Percentiles rank a stretch among this genome's conserved stretches.
Conservation (phyloP, 1,140 invertebrate genomes). For the Vollenhovia emeryi region DNA sequence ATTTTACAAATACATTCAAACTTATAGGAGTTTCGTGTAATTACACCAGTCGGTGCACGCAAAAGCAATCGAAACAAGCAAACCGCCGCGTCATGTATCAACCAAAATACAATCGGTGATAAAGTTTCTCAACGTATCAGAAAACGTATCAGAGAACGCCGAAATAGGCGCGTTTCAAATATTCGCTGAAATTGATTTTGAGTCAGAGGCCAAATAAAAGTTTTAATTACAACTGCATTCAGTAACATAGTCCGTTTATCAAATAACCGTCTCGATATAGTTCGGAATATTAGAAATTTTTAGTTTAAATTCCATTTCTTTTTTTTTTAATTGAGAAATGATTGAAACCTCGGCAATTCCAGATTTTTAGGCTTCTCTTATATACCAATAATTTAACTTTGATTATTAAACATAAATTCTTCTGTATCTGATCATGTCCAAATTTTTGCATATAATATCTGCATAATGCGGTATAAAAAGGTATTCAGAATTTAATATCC, state of each 20-base stretch:
- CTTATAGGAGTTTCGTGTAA: constrained; percentile 23
- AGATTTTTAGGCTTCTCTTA: neutral
- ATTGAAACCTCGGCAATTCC: neutral
- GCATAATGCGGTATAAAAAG: neutral
- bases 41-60: neutral
- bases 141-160: neutral
- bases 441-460: neutral
- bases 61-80: constrained; percentile 5
- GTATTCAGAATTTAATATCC: neutral
- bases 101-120: constrained; percentile 41
- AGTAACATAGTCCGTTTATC: neutral
- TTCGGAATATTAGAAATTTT: constrained; percentile 1
- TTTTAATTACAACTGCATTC: constrained; percentile 25
- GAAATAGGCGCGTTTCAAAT: constrained; percentile 16
- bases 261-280: constrained; percentile 15
- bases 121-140: constrained; percentile 48
- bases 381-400: neutral
- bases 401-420: neutral
- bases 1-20: neutral
- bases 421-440: neutral
- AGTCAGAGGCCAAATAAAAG: constrained; percentile 34
- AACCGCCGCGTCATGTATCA: neutral
- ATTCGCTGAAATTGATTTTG: constrained; percentile 33
- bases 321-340: neutral
- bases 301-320: neutral